A percentile compares a stretch with the other conserved stretches of the same genome.
Conservation (phyloP, 2,888 invertebrate genomes). For the Selenia dentaria region DNA sequence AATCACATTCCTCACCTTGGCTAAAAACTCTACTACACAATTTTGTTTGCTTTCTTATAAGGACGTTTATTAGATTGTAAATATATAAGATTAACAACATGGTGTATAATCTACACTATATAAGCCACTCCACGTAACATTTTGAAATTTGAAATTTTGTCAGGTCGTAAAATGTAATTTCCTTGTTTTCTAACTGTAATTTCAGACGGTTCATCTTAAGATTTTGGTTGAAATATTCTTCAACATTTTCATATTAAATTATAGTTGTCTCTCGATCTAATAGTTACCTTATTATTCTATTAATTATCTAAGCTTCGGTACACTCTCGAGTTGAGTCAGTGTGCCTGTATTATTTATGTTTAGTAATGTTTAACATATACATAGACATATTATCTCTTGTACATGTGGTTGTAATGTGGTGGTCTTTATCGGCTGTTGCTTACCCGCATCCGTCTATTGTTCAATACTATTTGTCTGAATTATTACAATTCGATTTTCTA, state of each 20-base stretch:
- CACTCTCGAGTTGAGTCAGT: constrained; percentile 7
- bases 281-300: too few species aligned
- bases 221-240: too few species aligned
- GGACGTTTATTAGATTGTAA: constrained; percentile 7
- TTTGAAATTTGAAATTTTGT: too few species aligned
- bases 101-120: too few species aligned
- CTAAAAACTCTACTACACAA: constrained; percentile 16
- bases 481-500: constrained; percentile 9
- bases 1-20: constrained; percentile 26
- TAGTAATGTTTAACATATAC: constrained; percentile 5
- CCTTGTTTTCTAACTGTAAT: too few species aligned
- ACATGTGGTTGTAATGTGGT: constrained; percentile 5
- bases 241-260: too few species aligned
- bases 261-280: too few species aligned
- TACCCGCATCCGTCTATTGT: constrained; percentile 32
- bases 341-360: constrained; percentile 6
- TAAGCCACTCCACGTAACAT: too few species aligned
- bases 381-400: constrained; percentile 5
- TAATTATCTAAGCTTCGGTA: background rate
- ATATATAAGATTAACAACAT: constrained; percentile 13
- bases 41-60: constrained; percentile 19
- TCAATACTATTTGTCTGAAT: constrained; percentile 12
- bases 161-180: constrained; percentile 8
- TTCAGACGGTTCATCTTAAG: too few species aligned
- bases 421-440: constrained; percentile 25